Evolutionary conservation across 2,888 invertebrate genomes (phyloP).

Genomic region (Pteria penguin): DNA sequence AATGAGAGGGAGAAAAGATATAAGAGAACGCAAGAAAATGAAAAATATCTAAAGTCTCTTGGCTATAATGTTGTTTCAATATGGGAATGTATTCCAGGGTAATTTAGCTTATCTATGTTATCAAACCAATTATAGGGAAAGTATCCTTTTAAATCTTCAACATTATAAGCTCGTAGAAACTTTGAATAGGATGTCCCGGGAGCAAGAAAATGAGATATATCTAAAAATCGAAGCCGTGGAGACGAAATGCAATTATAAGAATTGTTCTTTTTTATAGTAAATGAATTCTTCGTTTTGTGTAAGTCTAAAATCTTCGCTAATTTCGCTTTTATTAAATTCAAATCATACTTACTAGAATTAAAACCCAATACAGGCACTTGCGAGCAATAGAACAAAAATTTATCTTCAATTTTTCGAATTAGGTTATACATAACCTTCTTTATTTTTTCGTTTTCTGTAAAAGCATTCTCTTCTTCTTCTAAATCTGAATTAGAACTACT

Average conservation of each 20-base stretch:
- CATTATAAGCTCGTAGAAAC: background rate
- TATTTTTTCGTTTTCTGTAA: background rate
- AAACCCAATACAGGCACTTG: constrained; percentile 46
- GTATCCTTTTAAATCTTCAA: no score
- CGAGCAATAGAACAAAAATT: constrained; percentile 11
- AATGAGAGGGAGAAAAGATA: no score
- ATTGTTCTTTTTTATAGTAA: constrained; percentile 25
- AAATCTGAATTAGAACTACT: background rate
- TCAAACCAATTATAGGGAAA: no score
- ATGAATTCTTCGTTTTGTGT: constrained; percentile 32
- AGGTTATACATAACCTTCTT: background rate
- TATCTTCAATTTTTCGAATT: constrained; percentile 5
- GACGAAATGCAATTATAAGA: constrained; percentile 38
- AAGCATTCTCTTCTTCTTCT: background rate
- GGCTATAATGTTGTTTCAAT: no score
- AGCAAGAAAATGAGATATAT: constrained; percentile 47
- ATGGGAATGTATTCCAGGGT: no score
- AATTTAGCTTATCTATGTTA: no score
- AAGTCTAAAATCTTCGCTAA: constrained; percentile 34
- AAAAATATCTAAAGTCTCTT: no score
- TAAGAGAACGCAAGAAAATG: no score
- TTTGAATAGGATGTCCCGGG: constrained; percentile 42
- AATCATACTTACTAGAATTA: constrained; percentile 41
- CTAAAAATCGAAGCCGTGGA: constrained; percentile 38
- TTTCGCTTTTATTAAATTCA: constrained; percentile 31